Conservation (phyloP, 2,888 invertebrate genomes). For the Tetanocera ferruginea region DNA sequence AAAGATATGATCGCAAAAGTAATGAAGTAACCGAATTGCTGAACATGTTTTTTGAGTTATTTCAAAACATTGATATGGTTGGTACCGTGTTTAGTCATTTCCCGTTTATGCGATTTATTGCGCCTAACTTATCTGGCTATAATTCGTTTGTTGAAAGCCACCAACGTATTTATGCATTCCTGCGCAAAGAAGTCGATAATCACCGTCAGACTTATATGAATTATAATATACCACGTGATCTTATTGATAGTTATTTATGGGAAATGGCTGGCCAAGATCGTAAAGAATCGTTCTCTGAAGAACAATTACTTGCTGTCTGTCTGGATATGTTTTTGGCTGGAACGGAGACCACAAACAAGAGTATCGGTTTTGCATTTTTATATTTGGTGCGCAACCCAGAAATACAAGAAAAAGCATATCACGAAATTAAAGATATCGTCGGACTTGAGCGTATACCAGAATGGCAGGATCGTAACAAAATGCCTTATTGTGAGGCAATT, state of each 20-base stretch:
- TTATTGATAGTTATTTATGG: conserved; percentile 86
- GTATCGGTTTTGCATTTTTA: conserved; percentile 82
- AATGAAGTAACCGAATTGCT: conserved; percentile 78
- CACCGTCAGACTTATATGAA: conserved; percentile 77
- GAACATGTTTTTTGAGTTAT: conserved; percentile 78
- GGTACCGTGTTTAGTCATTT: conserved; percentile 86
- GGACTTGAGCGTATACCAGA: conserved; percentile 79
- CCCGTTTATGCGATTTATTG: conserved; percentile 78
- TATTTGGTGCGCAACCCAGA: conserved; percentile 80
- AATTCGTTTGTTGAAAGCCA: conserved; percentile 80
- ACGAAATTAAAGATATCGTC: conserved; percentile 82
- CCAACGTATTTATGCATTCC: conserved; percentile 79
- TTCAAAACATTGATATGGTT: conserved; percentile 84
- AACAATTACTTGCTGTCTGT: conserved; percentile 83
- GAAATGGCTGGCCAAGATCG: conserved; percentile 75
- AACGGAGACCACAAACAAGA: conserved; percentile 87
- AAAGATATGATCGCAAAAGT: conserved; percentile 79
- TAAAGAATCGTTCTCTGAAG: conserved; percentile 76
- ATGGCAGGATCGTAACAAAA: conserved; percentile 79
- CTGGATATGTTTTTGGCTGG: conserved; percentile 91
- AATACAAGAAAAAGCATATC: conserved; percentile 81
- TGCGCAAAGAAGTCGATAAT: conserved; percentile 78
- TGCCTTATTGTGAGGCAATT: conserved; percentile 86
- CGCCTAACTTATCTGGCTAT: conserved; percentile 84
- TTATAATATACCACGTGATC: conserved; percentile 78